Evolutionary conservation across 2,113 vertebrate genomes (phyloP).

Genomic region (Gallinago jamesoni): DNA sequence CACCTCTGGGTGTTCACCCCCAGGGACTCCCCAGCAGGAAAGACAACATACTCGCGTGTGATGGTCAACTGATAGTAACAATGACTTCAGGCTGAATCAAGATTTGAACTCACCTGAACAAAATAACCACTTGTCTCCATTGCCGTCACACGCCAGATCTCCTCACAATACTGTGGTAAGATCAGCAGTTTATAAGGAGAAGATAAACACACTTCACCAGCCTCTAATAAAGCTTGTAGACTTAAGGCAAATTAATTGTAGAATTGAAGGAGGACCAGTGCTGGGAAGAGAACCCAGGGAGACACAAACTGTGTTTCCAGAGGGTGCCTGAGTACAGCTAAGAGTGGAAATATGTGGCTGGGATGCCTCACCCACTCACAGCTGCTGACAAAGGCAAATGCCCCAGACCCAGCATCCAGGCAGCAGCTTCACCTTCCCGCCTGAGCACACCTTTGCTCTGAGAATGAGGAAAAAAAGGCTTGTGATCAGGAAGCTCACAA

Average conservation of each 20-base stretch:
- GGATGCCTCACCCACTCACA: background rate
- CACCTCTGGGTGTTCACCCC: background rate
- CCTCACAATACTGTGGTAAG: background rate
- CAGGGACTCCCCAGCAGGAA: background rate
- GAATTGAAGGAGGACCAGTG: background rate
- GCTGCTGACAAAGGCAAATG: background rate
- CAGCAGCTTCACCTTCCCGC: background rate
- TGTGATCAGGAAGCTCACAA: background rate
- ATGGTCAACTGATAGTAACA: accelerated
- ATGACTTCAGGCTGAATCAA: background rate
- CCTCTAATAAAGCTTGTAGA: background rate
- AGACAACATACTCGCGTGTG: background rate
- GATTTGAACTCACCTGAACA: background rate
- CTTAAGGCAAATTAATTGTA: background rate
- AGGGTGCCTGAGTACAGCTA: background rate
- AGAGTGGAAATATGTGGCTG: background rate
- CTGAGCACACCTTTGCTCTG: background rate
- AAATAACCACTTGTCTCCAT: background rate
- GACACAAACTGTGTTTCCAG: background rate
- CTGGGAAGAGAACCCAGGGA: background rate
- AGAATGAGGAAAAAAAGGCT: background rate
- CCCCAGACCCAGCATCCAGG: background rate
- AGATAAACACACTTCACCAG: background rate
- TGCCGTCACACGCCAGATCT: background rate
- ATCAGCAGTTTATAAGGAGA: background rate